A percentile compares a stretch with the other conserved stretches of the same genome.
Conservation (phyloP, 2,113 vertebrate genomes). For the Rhegmatorhina hoffmannsi region DNA sequence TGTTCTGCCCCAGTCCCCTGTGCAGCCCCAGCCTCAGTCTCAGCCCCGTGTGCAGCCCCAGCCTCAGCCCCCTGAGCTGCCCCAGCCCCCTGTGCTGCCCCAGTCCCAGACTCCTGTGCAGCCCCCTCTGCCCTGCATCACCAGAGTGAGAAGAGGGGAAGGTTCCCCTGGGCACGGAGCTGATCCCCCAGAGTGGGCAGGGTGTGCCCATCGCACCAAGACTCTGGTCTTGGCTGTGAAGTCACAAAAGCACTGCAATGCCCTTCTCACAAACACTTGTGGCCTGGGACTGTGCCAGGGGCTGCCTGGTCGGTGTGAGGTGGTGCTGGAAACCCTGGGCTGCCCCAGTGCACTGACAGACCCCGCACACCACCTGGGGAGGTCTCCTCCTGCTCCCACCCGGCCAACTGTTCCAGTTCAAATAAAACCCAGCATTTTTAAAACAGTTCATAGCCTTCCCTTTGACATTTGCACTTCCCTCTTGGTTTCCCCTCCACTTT, state of each 20-base stretch:
- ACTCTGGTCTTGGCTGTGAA: background rate
- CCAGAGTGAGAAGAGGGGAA: background rate
- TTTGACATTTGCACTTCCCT: background rate
- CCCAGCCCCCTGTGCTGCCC: too few species aligned
- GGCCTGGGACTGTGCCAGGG: too few species aligned
- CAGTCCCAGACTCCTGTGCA: accelerated
- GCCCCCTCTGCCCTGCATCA: background rate
- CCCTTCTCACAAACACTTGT: accelerated
- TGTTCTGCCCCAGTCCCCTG: too few species aligned
- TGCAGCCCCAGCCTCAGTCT: too few species aligned
- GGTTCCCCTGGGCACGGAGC: background rate
- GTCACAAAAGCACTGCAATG: accelerated
- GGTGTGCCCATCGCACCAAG: background rate
- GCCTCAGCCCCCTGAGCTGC: accelerated
- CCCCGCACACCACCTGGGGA: background rate
- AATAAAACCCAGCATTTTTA: too few species aligned
- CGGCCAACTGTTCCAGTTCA: background rate
- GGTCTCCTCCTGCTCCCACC: background rate
- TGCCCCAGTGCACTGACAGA: background rate
- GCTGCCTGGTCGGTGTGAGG: too few species aligned
- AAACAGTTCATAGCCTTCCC: background rate
- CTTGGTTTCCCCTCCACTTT: background rate
- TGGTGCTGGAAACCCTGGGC: background rate
- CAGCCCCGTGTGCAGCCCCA: too few species aligned
- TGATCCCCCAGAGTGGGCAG: background rate